A percentile compares a stretch with the other conserved stretches of the same genome.
These are phyloP conservation scores for Adelognathus sp. DNA, from an alignment of 2,888 invertebrate species.

Conservation along the genomic window DNA sequence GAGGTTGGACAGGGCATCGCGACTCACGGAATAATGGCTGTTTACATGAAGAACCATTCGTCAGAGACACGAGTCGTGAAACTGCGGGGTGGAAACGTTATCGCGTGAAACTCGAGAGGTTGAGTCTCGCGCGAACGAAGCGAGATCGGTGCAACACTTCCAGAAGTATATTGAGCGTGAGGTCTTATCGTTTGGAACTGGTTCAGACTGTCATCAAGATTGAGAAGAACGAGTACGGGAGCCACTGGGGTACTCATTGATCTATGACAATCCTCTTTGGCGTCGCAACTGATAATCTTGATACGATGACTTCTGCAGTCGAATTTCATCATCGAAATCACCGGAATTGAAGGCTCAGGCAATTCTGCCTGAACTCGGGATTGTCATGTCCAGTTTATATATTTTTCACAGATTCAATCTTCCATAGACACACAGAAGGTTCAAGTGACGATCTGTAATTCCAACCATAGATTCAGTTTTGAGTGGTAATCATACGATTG, in stretches of 20 bases:
- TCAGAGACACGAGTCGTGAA: slow-evolving; percentile 56
- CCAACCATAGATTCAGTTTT: no score
- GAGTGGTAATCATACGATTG: no score
- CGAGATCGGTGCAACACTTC: background rate
- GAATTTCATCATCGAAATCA: no score
- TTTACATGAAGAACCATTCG: slow-evolving; percentile 60
- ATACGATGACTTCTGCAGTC: no score
- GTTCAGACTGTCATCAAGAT: slow-evolving; percentile 59
- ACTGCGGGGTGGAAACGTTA: slow-evolving; percentile 49
- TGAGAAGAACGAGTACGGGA: background rate
- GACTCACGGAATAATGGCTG: slow-evolving; percentile 52
- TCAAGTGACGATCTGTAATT: no score
- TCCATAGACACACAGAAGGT: no score
- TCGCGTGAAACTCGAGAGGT: slow-evolving; percentile 54
- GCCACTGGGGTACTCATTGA: background rate
- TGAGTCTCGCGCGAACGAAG: slow-evolving; percentile 16
- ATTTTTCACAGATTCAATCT: no score
- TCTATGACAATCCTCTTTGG: no score
- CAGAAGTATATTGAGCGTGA: slow-evolving; percentile 49
- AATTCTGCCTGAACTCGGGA: no score
- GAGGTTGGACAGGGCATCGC: background rate
- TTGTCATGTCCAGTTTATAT: no score
- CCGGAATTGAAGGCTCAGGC: no score
- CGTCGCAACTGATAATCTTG: no score
- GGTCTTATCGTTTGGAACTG: slow-evolving; percentile 42